These are phyloP conservation scores for Megalonaias nervosa DNA, from an alignment of 1,140 invertebrate genomes.

Conservation along the genomic window DNA sequence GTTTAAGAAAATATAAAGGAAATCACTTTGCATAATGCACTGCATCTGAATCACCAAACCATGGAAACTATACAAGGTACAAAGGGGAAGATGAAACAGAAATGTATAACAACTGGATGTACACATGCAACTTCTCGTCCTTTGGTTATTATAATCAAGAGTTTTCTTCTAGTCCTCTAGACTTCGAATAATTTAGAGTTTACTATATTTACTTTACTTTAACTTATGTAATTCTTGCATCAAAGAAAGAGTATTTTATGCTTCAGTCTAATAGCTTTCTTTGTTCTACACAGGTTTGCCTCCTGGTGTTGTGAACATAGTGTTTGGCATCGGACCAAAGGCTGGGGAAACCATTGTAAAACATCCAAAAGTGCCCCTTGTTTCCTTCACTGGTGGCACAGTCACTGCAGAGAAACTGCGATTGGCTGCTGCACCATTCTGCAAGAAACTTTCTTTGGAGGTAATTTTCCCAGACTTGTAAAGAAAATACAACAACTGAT, in stretches of 20 bases:
- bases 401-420: slow-evolving; percentile 73
- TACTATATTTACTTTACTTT: too few species aligned
- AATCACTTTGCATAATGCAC: too few species aligned
- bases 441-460: slow-evolving; percentile 77
- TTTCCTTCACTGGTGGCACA: slow-evolving; percentile 77
- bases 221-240: too few species aligned
- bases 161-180: too few species aligned
- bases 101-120: too few species aligned
- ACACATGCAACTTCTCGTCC: too few species aligned
- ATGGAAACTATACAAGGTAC: too few species aligned
- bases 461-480: slow-evolving; percentile 47
- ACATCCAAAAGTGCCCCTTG: slow-evolving; percentile 73
- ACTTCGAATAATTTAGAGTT: too few species aligned
- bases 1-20: too few species aligned
- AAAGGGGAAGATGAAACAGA: too few species aligned
- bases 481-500: background rate
- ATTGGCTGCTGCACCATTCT: slow-evolving; percentile 68
- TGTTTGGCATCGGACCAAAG: slow-evolving; percentile 74
- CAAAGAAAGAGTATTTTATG: background rate
- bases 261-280: background rate
- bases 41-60: too few species aligned
- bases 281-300: slow-evolving; percentile 72
- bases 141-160: too few species aligned
- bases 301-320: slow-evolving; percentile 76
- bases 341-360: slow-evolving; percentile 74